Percentiles rank a stretch among this genome's conserved stretches.
Evolutionary conservation across 2,797 vertebrate genomes (phyloP).

Genomic region (Enteromius afrohamiltoni): DNA sequence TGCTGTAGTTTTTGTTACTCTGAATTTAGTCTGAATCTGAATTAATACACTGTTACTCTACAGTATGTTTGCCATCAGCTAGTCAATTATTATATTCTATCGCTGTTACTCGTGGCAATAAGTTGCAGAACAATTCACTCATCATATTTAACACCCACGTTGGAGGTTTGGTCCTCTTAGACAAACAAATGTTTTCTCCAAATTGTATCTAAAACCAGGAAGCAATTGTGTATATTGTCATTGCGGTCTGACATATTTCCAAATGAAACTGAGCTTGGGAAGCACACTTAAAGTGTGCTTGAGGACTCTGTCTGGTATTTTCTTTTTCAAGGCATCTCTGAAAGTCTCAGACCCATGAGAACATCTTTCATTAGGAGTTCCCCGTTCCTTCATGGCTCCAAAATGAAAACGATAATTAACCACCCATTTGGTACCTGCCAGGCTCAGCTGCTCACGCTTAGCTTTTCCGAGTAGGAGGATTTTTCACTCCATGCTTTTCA

Average conservation of each 20-base stretch:
- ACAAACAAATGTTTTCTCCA: too few species aligned
- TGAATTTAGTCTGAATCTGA: too few species aligned
- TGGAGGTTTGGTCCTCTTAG: too few species aligned
- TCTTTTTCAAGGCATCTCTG: not conserved
- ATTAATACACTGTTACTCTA: too few species aligned
- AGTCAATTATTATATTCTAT: too few species aligned
- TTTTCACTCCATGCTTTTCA: slow-evolving; percentile 46
- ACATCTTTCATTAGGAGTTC: slow-evolving; percentile 38
- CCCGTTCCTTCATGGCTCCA: slow-evolving; percentile 31
- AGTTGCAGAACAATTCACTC: too few species aligned
- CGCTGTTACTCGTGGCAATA: too few species aligned
- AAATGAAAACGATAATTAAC: slow-evolving; percentile 60
- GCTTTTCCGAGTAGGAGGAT: slow-evolving; percentile 11
- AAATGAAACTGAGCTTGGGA: not conserved
- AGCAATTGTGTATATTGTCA: too few species aligned
- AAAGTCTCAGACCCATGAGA: slow-evolving; percentile 13
- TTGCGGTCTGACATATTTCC: not conserved
- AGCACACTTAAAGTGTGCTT: not conserved
- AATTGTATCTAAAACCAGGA: too few species aligned
- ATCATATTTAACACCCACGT: too few species aligned
- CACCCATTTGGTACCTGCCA: slow-evolving; percentile 33
- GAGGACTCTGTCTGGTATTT: not conserved
- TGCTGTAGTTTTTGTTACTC: too few species aligned
- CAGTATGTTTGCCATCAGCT: too few species aligned
- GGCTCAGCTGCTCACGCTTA: slow-evolving; percentile 38